phyloP scores from a whole-genome alignment of 2,888 invertebrate genomes.

The Crossocerus cetratus region DNA sequence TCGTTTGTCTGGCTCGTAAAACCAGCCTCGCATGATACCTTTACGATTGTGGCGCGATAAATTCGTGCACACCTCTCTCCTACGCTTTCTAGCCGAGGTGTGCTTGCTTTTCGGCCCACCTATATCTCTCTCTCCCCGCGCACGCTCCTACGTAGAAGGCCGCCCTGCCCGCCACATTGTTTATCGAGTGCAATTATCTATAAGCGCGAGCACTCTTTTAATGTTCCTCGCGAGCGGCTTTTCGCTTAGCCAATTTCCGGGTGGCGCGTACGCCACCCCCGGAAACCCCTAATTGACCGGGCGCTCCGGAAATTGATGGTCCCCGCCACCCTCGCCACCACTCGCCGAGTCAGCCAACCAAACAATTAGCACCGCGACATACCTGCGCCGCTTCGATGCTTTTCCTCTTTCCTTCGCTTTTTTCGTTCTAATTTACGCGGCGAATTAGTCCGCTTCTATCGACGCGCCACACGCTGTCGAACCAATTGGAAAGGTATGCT shows the following conservation, averaged over 20 bases:
- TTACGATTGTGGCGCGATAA: not conserved
- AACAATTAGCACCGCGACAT: too few species aligned
- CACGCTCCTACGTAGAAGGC: not conserved
- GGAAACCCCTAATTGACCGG: constrained; percentile 43
- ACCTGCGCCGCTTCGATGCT: too few species aligned
- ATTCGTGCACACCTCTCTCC: not conserved
- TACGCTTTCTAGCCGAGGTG: not conserved
- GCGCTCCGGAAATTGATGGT: constrained; percentile 39
- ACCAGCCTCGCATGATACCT: not conserved
- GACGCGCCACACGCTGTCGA: too few species aligned
- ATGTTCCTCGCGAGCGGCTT: constrained; percentile 6
- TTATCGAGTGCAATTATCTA: not conserved
- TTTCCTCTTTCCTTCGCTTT: too few species aligned
- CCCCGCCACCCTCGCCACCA: not conserved
- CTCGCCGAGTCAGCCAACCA: not conserved
- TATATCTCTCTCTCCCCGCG: not conserved
- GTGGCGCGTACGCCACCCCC: constrained; percentile 20
- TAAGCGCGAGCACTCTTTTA: not conserved
- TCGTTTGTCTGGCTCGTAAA: constrained; percentile 5
- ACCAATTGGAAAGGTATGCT: too few species aligned
- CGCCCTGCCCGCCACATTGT: too few species aligned
- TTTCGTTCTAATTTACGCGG: too few species aligned
- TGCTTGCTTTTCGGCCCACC: too few species aligned
- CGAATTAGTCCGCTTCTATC: too few species aligned
- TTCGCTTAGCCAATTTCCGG: constrained; percentile 39